Percentiles rank a stretch among this genome's conserved stretches.
phyloP scores from a whole-genome alignment of 2,113 vertebrate genomes.

The Fregata magnificens region DNA sequence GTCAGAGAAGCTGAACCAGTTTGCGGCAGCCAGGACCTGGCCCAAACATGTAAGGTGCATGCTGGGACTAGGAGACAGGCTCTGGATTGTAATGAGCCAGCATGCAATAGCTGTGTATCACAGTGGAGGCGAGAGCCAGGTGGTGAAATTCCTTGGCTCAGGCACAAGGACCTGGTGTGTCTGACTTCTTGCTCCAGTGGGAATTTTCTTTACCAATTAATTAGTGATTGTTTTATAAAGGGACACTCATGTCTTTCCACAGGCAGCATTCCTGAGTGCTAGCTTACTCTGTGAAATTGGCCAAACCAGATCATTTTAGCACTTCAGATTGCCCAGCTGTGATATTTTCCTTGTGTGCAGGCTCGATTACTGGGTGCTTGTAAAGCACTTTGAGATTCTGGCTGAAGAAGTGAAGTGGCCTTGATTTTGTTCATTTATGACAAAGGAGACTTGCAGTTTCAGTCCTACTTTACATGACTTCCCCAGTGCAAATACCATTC shows the following conservation, averaged over 20 bases:
- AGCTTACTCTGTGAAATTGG: background rate
- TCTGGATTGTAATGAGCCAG: background rate
- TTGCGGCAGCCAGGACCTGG: background rate
- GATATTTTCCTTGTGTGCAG: background rate
- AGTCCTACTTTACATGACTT: background rate
- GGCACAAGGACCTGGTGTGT: background rate
- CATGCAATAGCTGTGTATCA: background rate
- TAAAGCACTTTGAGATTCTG: slow-evolving; percentile 25
- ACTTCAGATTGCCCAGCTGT: background rate
- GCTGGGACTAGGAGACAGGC: background rate
- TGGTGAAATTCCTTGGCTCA: slow-evolving; percentile 31
- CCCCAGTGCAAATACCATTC: background rate
- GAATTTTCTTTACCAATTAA: slow-evolving; percentile 14
- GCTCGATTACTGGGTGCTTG: background rate
- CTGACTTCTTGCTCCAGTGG: background rate
- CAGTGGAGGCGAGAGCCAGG: background rate
- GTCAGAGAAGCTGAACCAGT: slow-evolving; percentile 28
- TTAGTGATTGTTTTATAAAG: background rate
- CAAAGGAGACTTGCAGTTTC: background rate
- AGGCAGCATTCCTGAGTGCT: background rate
- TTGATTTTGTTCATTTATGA: background rate
- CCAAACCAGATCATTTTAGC: background rate
- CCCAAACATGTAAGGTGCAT: background rate
- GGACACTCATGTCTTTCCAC: background rate
- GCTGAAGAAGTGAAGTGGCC: background rate